Conservation (phyloP, 2,113 vertebrate species). For the Sebastes fasciatus region DNA sequence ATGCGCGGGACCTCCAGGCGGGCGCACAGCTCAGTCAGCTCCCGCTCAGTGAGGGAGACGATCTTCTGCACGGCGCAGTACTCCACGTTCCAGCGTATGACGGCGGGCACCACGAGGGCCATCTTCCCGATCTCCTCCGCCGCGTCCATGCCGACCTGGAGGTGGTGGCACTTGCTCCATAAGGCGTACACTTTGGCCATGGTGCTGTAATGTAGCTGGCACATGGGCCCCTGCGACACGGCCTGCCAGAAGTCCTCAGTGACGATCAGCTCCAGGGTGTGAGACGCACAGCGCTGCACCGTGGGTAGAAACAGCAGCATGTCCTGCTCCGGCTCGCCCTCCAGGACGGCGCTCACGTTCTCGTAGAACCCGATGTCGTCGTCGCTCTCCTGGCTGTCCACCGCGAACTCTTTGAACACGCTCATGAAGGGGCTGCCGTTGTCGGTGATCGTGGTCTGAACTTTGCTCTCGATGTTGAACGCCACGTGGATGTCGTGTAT, state of each 20-base stretch:
- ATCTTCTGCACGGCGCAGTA: slow-evolving; percentile 81
- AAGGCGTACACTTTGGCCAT: slow-evolving; percentile 79
- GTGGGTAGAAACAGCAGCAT: slow-evolving; percentile 78
- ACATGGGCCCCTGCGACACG: slow-evolving; percentile 76
- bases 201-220: slow-evolving; percentile 75
- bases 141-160: slow-evolving; percentile 68
- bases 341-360: slow-evolving; percentile 72
- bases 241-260: slow-evolving; percentile 80
- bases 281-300: slow-evolving; percentile 77
- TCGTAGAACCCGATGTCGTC: slow-evolving; percentile 78
- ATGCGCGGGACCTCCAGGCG: slow-evolving; percentile 72
- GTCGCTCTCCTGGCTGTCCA: slow-evolving; percentile 65
- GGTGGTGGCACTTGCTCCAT: slow-evolving; percentile 79
- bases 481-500: slow-evolving; percentile 80
- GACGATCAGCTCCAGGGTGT: slow-evolving; percentile 79
- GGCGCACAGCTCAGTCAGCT: slow-evolving; percentile 77
- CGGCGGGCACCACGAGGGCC: slow-evolving; percentile 66
- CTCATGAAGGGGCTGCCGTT: slow-evolving; percentile 81
- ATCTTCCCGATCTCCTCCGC: slow-evolving; percentile 79
- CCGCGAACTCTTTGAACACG: slow-evolving; percentile 77
- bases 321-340: slow-evolving; percentile 77
- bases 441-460: slow-evolving; percentile 78
- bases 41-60: slow-evolving; percentile 72
- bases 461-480: slow-evolving; percentile 80
- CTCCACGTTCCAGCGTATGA: slow-evolving; percentile 81